These are phyloP conservation scores for Apteryx owenii DNA, from an alignment of 2,113 vertebrate genomes.

Conservation along the genomic window DNA sequence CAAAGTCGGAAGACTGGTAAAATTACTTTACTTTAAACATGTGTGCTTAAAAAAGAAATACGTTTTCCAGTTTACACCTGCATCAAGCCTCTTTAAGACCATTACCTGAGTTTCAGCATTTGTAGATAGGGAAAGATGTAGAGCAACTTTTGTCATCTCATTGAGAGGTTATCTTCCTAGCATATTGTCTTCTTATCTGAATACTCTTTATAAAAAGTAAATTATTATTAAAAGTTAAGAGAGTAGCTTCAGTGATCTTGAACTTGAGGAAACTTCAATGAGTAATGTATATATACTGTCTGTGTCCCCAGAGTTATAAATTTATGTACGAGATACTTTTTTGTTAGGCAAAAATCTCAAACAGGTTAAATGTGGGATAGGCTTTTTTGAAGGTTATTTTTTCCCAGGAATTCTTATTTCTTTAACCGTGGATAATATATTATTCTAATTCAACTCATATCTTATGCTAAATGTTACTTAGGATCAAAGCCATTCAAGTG, in stretches of 20 bases:
- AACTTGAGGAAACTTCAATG: slow-evolving; percentile 31
- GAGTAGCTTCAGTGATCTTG: neutral
- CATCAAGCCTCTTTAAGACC: neutral
- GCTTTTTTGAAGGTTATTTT: slow-evolving; percentile 61
- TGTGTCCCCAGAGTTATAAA: slow-evolving; percentile 37
- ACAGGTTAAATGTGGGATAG: slow-evolving; percentile 60
- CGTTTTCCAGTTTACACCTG: slow-evolving; percentile 16
- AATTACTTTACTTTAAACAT: slow-evolving; percentile 37
- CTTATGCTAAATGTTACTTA: slow-evolving; percentile 83
- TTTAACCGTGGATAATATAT: slow-evolving; percentile 63
- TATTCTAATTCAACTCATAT: slow-evolving; percentile 77
- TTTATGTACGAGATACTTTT: slow-evolving; percentile 31
- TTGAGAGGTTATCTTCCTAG: neutral
- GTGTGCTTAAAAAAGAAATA: slow-evolving; percentile 2
- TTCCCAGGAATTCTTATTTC: slow-evolving; percentile 55
- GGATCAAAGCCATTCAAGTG: slow-evolving; percentile 99
- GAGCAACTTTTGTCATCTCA: neutral
- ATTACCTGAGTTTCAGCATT: neutral
- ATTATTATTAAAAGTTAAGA: slow-evolving; percentile 3
- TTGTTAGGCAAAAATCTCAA: slow-evolving; percentile 58
- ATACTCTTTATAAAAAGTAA: neutral
- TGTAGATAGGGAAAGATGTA: neutral
- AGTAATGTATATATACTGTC: neutral
- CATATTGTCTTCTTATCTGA: slow-evolving; percentile 16
- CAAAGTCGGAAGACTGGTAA: slow-evolving; percentile 39